Evolutionary conservation across 1,140 invertebrate genomes (phyloP).

Genomic region (Ceratosolen fusciceps): DNA sequence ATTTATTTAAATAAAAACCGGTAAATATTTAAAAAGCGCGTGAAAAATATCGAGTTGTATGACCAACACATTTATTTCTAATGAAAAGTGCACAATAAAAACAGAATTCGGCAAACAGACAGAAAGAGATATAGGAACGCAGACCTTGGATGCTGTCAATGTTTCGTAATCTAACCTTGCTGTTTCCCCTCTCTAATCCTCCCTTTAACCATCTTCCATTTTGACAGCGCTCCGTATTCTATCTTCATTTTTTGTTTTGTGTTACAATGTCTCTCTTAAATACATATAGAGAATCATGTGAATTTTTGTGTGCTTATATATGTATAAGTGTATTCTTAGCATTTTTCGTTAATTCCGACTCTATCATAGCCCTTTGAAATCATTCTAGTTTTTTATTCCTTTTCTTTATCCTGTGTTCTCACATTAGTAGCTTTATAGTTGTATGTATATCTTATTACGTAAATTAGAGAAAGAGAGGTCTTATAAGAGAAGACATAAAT

Average conservation of each 20-base stretch:
- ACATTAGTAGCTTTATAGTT: slow-evolving; percentile 24
- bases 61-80: background rate
- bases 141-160: slow-evolving; percentile 52
- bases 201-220: background rate
- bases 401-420: background rate
- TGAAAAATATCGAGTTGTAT: background rate
- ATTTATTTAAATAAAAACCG: background rate
- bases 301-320: background rate
- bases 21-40: background rate
- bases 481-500: background rate
- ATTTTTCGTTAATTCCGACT: slow-evolving; percentile 29
- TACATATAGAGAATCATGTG: background rate
- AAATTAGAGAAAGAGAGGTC: background rate
- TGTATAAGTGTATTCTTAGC: background rate
- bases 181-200: slow-evolving; percentile 47
- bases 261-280: background rate
- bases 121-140: slow-evolving; percentile 3
- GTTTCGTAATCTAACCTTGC: slow-evolving; percentile 59
- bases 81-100: background rate
- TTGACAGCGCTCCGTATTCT: background rate
- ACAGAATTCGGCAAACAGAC: background rate
- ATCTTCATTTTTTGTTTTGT: background rate
- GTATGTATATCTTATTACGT: background rate
- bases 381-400: background rate
- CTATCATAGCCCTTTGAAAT: slow-evolving; percentile 23